Evolutionary conservation across 1,140 invertebrate species (phyloP).

Genomic region (Protaetia brevitarsis): DNA sequence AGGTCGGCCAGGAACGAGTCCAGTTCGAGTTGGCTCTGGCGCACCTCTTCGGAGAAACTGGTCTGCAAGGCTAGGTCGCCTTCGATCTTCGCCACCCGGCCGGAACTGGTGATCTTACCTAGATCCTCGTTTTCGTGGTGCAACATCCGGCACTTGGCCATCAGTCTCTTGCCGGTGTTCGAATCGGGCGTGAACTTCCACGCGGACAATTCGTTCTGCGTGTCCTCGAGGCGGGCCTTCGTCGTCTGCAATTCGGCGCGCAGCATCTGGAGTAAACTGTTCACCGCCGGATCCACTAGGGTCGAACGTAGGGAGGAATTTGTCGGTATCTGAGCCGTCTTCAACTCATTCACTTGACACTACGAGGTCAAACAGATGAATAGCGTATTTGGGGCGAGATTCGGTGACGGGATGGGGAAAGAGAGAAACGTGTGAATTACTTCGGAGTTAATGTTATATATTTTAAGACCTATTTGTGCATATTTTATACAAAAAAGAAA

Average conservation of each 20-base stretch:
- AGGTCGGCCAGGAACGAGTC: conserved; percentile 94
- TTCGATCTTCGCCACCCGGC: conserved; percentile 91
- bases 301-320: conserved; percentile 74
- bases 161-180: conserved; percentile 94
- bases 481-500: too few relatives aligned
- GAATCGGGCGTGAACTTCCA: conserved; percentile 99
- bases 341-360: conserved; percentile 90
- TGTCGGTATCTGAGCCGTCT: conserved; percentile 75
- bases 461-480: too few relatives aligned
- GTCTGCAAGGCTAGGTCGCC: conserved; percentile 93
- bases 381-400: too few relatives aligned
- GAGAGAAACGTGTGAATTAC: not conserved
- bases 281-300: conserved; percentile 92
- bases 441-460: too few relatives aligned
- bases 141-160: conserved; percentile 95
- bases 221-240: conserved; percentile 91
- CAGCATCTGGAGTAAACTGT: conserved; percentile 88
- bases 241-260: conserved; percentile 86
- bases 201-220: conserved; percentile 94
- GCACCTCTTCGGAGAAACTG: conserved; percentile 94
- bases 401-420: too few relatives aligned
- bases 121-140: conserved; percentile 98
- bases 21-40: conserved; percentile 93
- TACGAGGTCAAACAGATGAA: conserved; percentile 44
- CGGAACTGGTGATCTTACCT: conserved; percentile 92